phyloP scores from a whole-genome alignment of 2,888 invertebrate genomes.

The Meteorus cinctellus region DNA sequence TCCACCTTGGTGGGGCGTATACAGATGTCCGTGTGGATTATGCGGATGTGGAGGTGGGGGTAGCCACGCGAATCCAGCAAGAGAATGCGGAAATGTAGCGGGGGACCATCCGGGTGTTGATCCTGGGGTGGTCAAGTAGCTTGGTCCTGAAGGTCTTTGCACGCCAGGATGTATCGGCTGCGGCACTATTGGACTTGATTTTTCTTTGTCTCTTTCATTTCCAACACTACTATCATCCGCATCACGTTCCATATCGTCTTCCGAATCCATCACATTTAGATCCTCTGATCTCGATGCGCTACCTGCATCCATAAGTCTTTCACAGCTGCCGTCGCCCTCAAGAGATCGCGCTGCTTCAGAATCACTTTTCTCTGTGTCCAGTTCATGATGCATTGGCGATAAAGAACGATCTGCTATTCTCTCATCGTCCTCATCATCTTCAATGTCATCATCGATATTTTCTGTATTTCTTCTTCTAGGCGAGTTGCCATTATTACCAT shows the following conservation, averaged over 20 bases:
- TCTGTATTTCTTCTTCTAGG: slow-evolving; percentile 46
- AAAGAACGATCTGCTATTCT: slow-evolving; percentile 62
- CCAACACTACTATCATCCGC: slow-evolving; percentile 51
- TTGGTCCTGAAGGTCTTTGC: slow-evolving; percentile 77
- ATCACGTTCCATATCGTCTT: slow-evolving; percentile 66
- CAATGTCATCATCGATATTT: slow-evolving; percentile 46
- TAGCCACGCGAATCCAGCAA: slow-evolving; percentile 81
- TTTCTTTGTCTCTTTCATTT: slow-evolving; percentile 65
- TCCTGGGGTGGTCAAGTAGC: slow-evolving; percentile 76
- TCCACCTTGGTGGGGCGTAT: slow-evolving; percentile 67
- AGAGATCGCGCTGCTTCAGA: slow-evolving; percentile 69
- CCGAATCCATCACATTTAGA: slow-evolving; percentile 71
- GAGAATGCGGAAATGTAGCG: slow-evolving; percentile 71
- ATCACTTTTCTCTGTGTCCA: slow-evolving; percentile 68
- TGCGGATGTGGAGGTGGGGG: slow-evolving; percentile 78
- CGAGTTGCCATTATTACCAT: slow-evolving; percentile 42
- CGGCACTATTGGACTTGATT: slow-evolving; percentile 78
- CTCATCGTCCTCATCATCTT: slow-evolving; percentile 57
- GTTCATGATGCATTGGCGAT: slow-evolving; percentile 64
- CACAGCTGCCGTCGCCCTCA: slow-evolving; percentile 65
- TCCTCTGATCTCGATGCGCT: slow-evolving; percentile 70
- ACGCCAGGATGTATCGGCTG: slow-evolving; percentile 79
- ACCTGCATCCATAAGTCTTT: slow-evolving; percentile 67
- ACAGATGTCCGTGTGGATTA: slow-evolving; percentile 74
- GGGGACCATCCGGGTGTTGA: slow-evolving; percentile 70